These are phyloP conservation scores for Nothoprocta perdicaria DNA, from an alignment of 2,113 vertebrate genomes.

Conservation along the genomic window DNA sequence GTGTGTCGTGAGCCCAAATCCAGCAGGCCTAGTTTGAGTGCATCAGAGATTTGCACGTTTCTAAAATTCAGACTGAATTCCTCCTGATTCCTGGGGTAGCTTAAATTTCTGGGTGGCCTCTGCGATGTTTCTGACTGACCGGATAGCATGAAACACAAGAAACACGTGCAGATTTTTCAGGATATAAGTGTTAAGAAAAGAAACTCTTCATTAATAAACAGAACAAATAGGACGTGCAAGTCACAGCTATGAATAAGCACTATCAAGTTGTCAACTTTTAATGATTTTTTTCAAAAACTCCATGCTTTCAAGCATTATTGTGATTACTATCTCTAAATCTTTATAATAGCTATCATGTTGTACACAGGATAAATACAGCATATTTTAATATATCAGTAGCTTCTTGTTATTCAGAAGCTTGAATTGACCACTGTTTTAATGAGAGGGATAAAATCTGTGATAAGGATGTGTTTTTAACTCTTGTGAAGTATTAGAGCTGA, in stretches of 20 bases:
- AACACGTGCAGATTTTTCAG: background rate
- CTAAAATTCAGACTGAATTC: conserved; percentile 8
- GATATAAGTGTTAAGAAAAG: background rate
- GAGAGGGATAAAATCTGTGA: background rate
- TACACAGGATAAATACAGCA: background rate
- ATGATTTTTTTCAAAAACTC: background rate
- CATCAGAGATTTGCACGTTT: background rate
- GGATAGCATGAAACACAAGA: background rate
- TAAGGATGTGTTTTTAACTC: background rate
- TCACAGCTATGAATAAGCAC: background rate
- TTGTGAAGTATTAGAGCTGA: background rate
- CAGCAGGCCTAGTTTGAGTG: background rate
- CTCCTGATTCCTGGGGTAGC: background rate
- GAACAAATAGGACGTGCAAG: background rate
- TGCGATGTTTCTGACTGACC: background rate
- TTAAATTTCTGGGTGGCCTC: background rate
- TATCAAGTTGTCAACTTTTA: conserved; percentile 21
- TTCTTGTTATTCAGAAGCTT: background rate
- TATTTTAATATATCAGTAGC: background rate
- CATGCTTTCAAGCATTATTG: background rate
- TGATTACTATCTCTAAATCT: background rate
- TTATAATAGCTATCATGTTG: background rate
- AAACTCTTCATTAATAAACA: background rate
- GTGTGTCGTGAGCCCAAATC: background rate
- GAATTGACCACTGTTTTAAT: background rate